Evolutionary conservation across 2,888 invertebrate genomes (phyloP).

Genomic region (Tenthredo notha): DNA sequence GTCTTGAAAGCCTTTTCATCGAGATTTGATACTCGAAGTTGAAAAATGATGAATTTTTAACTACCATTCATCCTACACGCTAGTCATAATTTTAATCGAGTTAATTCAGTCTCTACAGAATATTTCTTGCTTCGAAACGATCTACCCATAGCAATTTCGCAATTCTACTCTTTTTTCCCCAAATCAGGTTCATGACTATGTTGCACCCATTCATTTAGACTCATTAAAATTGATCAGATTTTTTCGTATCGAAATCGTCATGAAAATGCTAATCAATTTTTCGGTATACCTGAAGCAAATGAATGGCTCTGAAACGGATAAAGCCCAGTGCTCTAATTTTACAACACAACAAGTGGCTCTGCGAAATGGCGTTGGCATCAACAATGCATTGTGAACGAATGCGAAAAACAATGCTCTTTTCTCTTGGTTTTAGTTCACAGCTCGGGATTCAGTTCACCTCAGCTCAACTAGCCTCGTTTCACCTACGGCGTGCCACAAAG

Average conservation of each 20-base stretch:
- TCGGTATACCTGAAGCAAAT: background rate
- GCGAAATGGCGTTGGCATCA: slow-evolving; percentile 10
- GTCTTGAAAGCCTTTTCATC: slow-evolving; percentile 22
- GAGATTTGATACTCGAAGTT: background rate
- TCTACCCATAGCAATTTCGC: background rate
- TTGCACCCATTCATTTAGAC: background rate
- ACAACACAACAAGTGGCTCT: background rate
- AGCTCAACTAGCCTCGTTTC: slow-evolving; percentile 49
- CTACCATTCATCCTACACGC: slow-evolving; percentile 1
- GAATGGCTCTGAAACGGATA: background rate
- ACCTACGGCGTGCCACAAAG: slow-evolving; percentile 63
- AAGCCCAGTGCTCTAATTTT: slow-evolving; percentile 32
- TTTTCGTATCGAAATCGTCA: background rate
- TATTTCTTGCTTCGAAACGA: slow-evolving; percentile 14
- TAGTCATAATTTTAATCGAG: background rate
- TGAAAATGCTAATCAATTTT: background rate
- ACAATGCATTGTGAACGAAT: slow-evolving; percentile 46
- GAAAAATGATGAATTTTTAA: background rate
- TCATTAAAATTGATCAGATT: background rate
- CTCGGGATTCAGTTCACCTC: slow-evolving; percentile 24
- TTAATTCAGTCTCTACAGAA: background rate
- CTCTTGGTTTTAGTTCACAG: slow-evolving; percentile 39
- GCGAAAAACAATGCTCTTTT: slow-evolving; percentile 42
- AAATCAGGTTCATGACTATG: background rate
- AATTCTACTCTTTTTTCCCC: background rate